Conservation (phyloP, 2,113 vertebrate species). For the Pycnonotus jocosus region DNA sequence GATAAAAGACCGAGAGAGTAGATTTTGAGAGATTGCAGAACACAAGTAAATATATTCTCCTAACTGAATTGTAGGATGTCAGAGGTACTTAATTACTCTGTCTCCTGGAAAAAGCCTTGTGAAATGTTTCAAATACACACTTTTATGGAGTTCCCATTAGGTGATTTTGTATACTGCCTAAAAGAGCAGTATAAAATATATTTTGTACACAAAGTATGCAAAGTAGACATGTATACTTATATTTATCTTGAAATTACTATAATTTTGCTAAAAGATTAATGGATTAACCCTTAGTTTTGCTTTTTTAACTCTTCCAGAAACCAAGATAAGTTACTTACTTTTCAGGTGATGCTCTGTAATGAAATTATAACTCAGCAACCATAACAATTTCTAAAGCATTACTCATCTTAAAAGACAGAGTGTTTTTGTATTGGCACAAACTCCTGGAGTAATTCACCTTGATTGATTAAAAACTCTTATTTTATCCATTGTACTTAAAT, state of each 20-base stretch:
- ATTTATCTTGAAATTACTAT: not conserved
- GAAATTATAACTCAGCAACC: constrained; percentile 45
- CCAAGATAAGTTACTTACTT: not conserved
- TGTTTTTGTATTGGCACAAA: constrained; percentile 10
- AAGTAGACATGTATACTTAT: not conserved
- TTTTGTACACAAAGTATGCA: not conserved
- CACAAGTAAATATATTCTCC: not conserved
- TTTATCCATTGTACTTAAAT: constrained; percentile 25
- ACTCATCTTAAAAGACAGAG: not conserved
- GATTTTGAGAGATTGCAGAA: not conserved
- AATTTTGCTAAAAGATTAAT: not conserved
- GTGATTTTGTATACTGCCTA: not conserved
- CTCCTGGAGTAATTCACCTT: not conserved
- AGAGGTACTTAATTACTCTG: not conserved
- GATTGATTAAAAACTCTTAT: constrained; percentile 34
- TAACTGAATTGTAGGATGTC: not conserved
- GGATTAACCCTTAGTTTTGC: not conserved
- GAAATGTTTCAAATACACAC: not conserved
- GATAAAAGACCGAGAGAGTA: not conserved
- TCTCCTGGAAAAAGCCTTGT: not conserved
- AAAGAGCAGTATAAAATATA: not conserved
- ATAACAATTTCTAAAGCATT: constrained; percentile 19
- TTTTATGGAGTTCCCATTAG: not conserved
- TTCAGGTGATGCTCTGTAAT: constrained; percentile 7
- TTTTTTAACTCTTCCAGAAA: constrained; percentile 1